Percentiles rank a stretch among this genome's conserved stretches.
phyloP scores from a whole-genome alignment of 92 coral and sea anemone genomes.

The Paragorgia papillata region DNA sequence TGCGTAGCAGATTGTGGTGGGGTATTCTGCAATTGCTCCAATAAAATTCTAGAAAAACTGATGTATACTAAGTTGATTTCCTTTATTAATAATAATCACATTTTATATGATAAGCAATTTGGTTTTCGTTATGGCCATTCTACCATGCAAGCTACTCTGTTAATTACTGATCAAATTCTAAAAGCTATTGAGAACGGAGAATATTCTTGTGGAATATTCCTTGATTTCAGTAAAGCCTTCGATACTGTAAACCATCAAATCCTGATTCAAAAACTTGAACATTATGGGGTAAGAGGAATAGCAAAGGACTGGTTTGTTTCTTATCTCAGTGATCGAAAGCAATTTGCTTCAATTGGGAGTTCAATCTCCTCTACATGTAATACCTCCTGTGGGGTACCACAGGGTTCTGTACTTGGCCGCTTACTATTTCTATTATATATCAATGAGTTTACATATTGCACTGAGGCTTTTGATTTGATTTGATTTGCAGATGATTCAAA shows the following conservation, averaged over 20 bases:
- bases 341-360: slow-evolving; percentile 6
- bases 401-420: not conserved
- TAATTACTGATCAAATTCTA: not conserved
- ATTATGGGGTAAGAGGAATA: slow-evolving; percentile 7
- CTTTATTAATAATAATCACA: not conserved
- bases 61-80: not conserved
- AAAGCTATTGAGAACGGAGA: slow-evolving; percentile 7
- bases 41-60: slow-evolving; percentile 10
- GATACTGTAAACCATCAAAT: slow-evolving; percentile 8
- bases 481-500: slow-evolving; percentile 13
- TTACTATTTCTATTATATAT: not conserved
- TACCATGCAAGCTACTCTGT: not conserved
- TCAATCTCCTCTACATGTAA: not conserved
- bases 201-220: not conserved
- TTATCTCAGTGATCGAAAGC: slow-evolving; percentile 1
- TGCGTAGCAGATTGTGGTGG: too few species aligned
- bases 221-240: slow-evolving; percentile 11
- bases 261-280: not conserved
- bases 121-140: slow-evolving; percentile 13
- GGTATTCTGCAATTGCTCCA: too few species aligned
- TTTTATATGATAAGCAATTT: slow-evolving; percentile 1
- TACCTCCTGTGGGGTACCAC: slow-evolving; percentile 4
- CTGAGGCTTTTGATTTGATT: not conserved
- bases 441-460: not conserved
- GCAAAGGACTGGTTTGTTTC: slow-evolving; percentile 12